These are phyloP conservation scores for Pristionchus exspectatus DNA, from an alignment of 2,888 invertebrate species.

Conservation along the genomic window DNA sequence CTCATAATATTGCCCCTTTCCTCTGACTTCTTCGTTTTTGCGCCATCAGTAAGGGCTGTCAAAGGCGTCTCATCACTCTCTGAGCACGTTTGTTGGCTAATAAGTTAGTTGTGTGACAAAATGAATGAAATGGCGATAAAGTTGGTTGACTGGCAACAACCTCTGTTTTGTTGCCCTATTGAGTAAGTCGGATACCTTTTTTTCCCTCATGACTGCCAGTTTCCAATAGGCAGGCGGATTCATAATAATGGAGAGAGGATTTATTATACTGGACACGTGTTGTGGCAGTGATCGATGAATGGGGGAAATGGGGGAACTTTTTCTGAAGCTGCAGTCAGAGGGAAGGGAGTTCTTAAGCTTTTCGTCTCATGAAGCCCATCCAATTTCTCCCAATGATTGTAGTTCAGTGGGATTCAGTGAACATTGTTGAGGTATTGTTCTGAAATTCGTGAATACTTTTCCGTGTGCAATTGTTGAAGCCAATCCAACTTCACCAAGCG, in stretches of 20 bases:
- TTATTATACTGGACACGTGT: constrained; percentile 9
- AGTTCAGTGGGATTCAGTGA: no score
- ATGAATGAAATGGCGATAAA: no score
- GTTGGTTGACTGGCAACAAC: no score
- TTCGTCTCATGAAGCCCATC: neutral
- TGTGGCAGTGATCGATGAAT: neutral
- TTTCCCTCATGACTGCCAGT: neutral
- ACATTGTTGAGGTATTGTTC: no score
- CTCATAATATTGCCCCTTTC: neutral
- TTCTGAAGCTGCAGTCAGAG: neutral
- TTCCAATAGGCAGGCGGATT: neutral
- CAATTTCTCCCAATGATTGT: no score
- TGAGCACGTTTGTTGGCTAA: no score
- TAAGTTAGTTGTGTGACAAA: no score
- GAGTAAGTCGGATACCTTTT: neutral
- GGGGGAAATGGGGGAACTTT: neutral
- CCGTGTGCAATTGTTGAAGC: no score
- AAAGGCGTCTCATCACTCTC: neutral
- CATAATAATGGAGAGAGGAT: neutral
- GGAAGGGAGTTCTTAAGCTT: neutral
- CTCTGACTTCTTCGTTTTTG: neutral
- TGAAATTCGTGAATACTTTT: no score
- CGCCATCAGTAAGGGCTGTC: neutral
- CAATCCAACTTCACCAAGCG: no score
- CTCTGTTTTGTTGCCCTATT: no score